Conservation (phyloP, 2,888 invertebrate genomes). For the Lottia gigantea region DNA sequence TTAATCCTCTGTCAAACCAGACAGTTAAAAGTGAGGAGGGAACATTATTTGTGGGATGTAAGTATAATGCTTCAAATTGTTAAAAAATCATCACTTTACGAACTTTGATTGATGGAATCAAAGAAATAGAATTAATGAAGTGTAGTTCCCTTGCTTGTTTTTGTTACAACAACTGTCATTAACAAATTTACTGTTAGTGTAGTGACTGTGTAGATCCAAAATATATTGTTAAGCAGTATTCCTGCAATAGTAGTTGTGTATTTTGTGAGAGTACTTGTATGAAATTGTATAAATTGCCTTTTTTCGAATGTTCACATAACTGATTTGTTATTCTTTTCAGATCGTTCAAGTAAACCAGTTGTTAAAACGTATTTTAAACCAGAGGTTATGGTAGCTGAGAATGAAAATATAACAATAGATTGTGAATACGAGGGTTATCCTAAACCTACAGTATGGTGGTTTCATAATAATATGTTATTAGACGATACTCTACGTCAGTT, state of each 20-base stretch:
- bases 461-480: constrained; percentile 33
- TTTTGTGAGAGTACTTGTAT: too few relatives aligned
- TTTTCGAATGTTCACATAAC: too few relatives aligned
- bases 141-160: too few relatives aligned
- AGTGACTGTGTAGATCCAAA: too few relatives aligned
- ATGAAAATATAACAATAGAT: constrained; percentile 38
- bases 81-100: too few relatives aligned
- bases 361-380: constrained; percentile 31
- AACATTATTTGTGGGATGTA: constrained; percentile 44
- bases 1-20: constrained; percentile 44
- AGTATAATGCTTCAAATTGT: background rate
- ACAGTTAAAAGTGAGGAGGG: constrained; percentile 45
- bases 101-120: too few relatives aligned
- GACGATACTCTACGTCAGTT: constrained; percentile 30
- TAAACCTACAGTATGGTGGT: constrained; percentile 47
- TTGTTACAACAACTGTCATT: too few relatives aligned
- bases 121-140: too few relatives aligned
- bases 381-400: constrained; percentile 37
- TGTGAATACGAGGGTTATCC: constrained; percentile 55
- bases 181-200: too few relatives aligned
- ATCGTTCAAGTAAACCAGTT: constrained; percentile 34
- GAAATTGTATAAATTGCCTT: too few relatives aligned
- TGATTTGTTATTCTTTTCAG: constrained; percentile 18
- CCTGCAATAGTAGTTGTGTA: too few relatives aligned
- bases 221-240: too few relatives aligned